Conservation (phyloP, 2,113 vertebrate species). For the Cichladusa arquata region DNA sequence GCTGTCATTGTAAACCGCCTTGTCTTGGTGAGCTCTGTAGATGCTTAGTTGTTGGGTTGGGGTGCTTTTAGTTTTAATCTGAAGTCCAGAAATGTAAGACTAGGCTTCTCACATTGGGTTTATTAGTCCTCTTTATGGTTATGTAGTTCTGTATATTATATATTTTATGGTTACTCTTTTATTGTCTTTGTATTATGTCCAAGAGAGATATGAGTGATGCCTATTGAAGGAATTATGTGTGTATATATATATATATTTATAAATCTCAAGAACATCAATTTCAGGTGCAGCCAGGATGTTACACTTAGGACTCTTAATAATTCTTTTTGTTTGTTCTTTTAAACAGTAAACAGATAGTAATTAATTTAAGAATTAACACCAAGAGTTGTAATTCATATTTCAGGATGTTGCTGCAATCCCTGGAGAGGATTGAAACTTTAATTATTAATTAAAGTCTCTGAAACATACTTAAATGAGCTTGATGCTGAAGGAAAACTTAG, state of each 20-base stretch:
- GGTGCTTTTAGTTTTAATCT: background rate
- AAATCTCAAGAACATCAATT: background rate
- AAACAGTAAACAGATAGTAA: background rate
- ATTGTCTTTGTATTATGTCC: background rate
- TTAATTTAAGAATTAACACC: background rate
- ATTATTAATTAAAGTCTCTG: background rate
- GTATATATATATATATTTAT: background rate
- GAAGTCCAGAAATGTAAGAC: background rate
- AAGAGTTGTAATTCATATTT: background rate
- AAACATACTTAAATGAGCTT: background rate
- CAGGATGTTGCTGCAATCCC: background rate
- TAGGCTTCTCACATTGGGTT: background rate
- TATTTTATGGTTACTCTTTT: background rate
- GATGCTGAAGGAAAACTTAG: background rate
- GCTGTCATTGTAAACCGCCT: accelerated
- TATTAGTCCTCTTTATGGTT: background rate
- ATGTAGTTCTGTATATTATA: background rate
- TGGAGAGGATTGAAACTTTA: background rate
- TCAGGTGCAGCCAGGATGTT: background rate
- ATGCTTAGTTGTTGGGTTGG: background rate
- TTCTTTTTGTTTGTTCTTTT: background rate
- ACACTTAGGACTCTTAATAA: background rate
- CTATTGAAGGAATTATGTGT: background rate
- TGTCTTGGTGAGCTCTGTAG: background rate
- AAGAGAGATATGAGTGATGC: background rate